These are phyloP conservation scores for Schizaphis graminum DNA, from an alignment of 2,888 invertebrate species.

Conservation along the genomic window DNA sequence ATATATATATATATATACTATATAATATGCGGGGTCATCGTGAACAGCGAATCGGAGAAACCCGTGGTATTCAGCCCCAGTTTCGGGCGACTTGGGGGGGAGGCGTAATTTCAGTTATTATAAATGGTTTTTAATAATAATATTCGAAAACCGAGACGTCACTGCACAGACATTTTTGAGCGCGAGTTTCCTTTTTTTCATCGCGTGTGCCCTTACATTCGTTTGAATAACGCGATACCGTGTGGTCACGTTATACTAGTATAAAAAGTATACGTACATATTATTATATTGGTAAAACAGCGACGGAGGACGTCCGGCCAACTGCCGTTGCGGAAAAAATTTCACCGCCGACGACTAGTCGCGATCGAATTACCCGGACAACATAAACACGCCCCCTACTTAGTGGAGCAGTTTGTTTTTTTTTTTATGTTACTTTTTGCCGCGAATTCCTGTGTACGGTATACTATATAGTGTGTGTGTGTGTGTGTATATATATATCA, in stretches of 20 bases:
- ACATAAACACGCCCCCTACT: slow-evolving; percentile 1
- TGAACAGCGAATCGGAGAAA: not conserved
- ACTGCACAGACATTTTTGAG: not conserved
- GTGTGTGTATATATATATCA: not conserved
- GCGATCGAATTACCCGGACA: not conserved
- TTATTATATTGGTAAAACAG: not conserved
- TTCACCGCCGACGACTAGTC: not conserved
- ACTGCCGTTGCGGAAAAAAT: slow-evolving; percentile 2
- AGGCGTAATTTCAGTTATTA: not conserved
- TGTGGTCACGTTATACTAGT: not conserved
- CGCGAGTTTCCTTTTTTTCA: not conserved
- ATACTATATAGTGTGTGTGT: not conserved
- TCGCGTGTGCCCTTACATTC: not conserved
- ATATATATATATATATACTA: too few species aligned
- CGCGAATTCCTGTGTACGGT: not conserved
- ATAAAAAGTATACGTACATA: not conserved
- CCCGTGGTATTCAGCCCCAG: not conserved
- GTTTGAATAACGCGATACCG: not conserved
- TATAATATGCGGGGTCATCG: not conserved
- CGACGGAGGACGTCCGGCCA: not conserved
- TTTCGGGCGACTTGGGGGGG: not conserved
- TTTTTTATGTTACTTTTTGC: not conserved
- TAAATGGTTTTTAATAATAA: not conserved
- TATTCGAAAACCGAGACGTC: not conserved
- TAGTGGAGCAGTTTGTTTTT: not conserved